A percentile compares a stretch with the other conserved stretches of the same genome.
phyloP scores from a whole-genome alignment of 2,888 invertebrate species.

The Caenorhabditis virilis region DNA sequence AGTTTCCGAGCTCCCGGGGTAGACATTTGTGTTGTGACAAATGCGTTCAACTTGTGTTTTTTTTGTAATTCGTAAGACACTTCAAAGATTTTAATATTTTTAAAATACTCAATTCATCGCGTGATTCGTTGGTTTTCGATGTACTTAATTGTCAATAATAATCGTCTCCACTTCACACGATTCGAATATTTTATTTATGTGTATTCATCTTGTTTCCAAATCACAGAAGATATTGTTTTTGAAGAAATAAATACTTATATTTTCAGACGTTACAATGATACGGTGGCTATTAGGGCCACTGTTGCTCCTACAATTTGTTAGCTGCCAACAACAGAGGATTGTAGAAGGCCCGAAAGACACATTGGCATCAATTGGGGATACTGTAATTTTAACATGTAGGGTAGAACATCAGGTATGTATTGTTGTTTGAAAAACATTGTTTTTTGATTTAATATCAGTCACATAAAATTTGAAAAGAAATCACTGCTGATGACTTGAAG shows the following conservation, averaged over 20 bases:
- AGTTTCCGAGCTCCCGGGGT: too few relatives aligned
- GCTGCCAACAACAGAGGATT: slow-evolving; percentile 45
- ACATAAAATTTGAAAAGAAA: background rate
- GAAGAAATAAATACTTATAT: too few relatives aligned
- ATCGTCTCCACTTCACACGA: background rate
- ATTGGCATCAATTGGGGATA: slow-evolving; percentile 48
- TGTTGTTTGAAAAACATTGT: background rate
- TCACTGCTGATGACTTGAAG: too few relatives aligned
- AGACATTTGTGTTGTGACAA: too few relatives aligned
- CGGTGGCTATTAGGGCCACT: slow-evolving; percentile 36
- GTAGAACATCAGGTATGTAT: slow-evolving; percentile 62
- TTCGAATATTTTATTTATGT: background rate
- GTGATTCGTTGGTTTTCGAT: too few relatives aligned
- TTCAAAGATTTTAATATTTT: too few relatives aligned
- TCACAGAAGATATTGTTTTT: background rate
- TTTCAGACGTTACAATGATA: slow-evolving; percentile 7
- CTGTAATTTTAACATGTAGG: slow-evolving; percentile 55
- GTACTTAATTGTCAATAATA: background rate
- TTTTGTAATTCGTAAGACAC: too few relatives aligned
- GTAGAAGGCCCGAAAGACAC: slow-evolving; percentile 55
- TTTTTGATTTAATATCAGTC: background rate
- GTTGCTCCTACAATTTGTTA: slow-evolving; percentile 27
- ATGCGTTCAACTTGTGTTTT: too few relatives aligned
- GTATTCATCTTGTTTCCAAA: too few relatives aligned
- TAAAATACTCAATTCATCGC: too few relatives aligned